Evolutionary conservation across 2,113 vertebrate species (phyloP).

Genomic region (Heptranchias perlo): DNA sequence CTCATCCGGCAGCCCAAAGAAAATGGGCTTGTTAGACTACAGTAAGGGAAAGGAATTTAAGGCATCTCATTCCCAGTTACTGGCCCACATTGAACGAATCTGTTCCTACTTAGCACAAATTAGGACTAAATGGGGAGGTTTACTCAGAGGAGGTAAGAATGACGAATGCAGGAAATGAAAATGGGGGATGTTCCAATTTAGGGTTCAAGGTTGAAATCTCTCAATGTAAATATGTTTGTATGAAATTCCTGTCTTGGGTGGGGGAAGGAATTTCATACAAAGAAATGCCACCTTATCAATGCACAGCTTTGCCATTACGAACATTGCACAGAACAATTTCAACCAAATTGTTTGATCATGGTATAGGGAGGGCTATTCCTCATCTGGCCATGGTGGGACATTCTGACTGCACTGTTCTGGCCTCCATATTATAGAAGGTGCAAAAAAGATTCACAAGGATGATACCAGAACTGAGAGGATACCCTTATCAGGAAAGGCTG

Average conservation of each 20-base stretch:
- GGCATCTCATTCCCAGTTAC: not conserved
- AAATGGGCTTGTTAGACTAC: no score
- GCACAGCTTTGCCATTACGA: not conserved
- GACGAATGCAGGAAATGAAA: not conserved
- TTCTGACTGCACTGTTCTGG: no score
- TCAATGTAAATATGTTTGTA: not conserved
- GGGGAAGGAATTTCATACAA: not conserved
- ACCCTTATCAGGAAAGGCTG: no score
- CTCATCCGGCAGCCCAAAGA: no score
- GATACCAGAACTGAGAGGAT: no score
- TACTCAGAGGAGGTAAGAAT: not conserved
- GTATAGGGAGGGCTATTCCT: not conserved
- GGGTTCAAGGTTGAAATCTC: not conserved
- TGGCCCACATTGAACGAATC: not conserved
- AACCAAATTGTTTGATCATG: not conserved
- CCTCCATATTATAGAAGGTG: no score
- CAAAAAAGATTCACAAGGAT: no score
- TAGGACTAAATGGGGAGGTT: not conserved
- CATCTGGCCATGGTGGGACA: not conserved
- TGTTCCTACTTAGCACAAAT: not conserved
- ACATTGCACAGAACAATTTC: not conserved
- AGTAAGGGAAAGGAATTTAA: not conserved
- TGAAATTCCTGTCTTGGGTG: not conserved
- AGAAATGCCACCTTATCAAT: not conserved
- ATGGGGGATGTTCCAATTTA: not conserved